These are phyloP conservation scores for Podotricha telesiphe DNA, from an alignment of 2,888 invertebrate genomes.

Conservation along the genomic window DNA sequence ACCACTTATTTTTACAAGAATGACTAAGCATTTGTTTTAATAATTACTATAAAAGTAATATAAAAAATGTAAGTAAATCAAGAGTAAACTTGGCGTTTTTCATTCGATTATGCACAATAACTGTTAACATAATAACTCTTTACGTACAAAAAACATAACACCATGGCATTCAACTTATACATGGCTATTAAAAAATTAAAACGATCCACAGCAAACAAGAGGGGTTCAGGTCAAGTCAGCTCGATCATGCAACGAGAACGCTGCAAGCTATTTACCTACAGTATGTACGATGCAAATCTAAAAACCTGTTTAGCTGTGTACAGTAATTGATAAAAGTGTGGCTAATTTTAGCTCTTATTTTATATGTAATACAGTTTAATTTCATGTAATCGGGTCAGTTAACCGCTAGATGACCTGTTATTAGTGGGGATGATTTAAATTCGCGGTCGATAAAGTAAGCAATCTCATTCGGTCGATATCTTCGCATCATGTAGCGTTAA, in stretches of 20 bases:
- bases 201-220: slow-evolving; percentile 43
- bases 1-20: too few species aligned
- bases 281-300: slow-evolving; percentile 46
- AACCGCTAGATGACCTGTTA: slow-evolving; percentile 16
- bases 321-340: slow-evolving; percentile 16
- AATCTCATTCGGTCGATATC: slow-evolving; percentile 47
- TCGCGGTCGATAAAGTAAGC: slow-evolving; percentile 47
- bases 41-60: too few species aligned
- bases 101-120: slow-evolving; percentile 1
- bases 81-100: too few species aligned
- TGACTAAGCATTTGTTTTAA: too few species aligned
- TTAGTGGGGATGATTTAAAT: slow-evolving; percentile 49
- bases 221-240: slow-evolving; percentile 70
- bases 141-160: background rate
- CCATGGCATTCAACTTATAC: slow-evolving; percentile 2
- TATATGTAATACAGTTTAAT: slow-evolving; percentile 25
- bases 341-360: slow-evolving; percentile 35
- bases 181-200: slow-evolving; percentile 34
- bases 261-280: slow-evolving; percentile 51
- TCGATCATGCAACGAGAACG: slow-evolving; percentile 63
- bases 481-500: slow-evolving; percentile 41
- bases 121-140: background rate
- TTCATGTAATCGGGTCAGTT: background rate
- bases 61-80: too few species aligned
- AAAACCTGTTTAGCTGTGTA: slow-evolving; percentile 44